Evolutionary conservation across 2,888 invertebrate species (phyloP).

Genomic region (Globia sparganii): DNA sequence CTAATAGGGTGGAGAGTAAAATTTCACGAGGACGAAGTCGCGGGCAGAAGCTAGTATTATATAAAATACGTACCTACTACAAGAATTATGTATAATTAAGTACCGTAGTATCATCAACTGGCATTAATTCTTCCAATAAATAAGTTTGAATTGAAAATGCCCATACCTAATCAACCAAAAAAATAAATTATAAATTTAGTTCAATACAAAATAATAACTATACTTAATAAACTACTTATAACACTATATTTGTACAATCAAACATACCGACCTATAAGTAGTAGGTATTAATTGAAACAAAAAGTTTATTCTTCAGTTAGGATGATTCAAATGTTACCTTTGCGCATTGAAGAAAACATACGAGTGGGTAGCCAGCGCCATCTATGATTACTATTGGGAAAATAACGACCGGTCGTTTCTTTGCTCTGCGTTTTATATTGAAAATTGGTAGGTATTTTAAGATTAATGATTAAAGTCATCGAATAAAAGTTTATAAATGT

Average conservation of each 20-base stretch:
- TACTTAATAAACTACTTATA: constrained; percentile 5
- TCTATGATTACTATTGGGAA: constrained; percentile 65
- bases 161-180: constrained; percentile 1
- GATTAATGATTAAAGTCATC: neutral
- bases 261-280: neutral
- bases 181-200: neutral
- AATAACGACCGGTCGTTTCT: constrained; percentile 25
- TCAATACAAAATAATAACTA: constrained; percentile 38
- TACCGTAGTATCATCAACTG: neutral
- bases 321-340: neutral
- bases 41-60: too few relatives aligned
- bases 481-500: neutral
- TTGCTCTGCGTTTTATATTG: neutral
- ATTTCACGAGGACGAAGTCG: too few relatives aligned
- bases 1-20: too few relatives aligned
- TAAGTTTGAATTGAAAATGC: neutral
- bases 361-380: constrained; percentile 67
- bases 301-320: constrained; percentile 13
- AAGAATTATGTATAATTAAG: neutral
- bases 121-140: neutral
- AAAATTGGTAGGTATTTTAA: neutral
- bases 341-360: neutral
- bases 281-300: constrained; percentile 36
- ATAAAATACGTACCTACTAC: too few relatives aligned
- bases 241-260: constrained; percentile 20